Evolutionary conservation across 2,797 vertebrate genomes (phyloP), one percentile per base, ranked within the genome.

Genomic region (Enteromius viviparus): DNA sequence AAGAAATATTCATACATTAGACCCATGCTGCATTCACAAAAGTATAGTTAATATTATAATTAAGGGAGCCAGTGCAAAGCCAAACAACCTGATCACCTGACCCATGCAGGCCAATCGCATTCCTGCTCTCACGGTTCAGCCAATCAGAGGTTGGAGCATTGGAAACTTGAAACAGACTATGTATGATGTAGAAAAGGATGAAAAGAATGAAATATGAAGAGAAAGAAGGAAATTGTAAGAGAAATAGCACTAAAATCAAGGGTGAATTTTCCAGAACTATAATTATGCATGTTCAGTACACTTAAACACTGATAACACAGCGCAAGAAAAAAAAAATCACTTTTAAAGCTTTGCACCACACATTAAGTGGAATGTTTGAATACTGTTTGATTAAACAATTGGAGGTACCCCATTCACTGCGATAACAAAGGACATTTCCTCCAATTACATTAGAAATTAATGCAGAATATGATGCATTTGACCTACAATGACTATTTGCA

Each of bases 151-250:
- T 89, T 94, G 95, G 89, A 96, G 95, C 91, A 95, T 91, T 92
- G 95, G 95, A 96, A 96, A 96, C 93, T 94, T 94, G 94, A 95
- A 96, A 93, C 89, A 92, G 90, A 94, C 95, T 97, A 95, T 89
- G 75, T 93, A 93, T 91, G 93, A 94, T 60, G 86, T 89, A 90
- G 92, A 87, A 89, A 87, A 88, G 72, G 80, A 78, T 76, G 91
- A 34, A 55, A 78, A 87, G 77, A 86, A 42, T 71, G 72, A 86
- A 72, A 65, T 23, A 83, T 76, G 71, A 74, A 34, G 40, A 85
- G 65, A 81, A 80, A 89, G 19, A 76, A 82, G 71, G 87, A 81
- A 87, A 87, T 85, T 86, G 21, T 83, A 84, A 78, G 82, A 68
- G 15, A 72, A 71, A 66, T 12, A 40, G 62, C 64, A 66, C 26